Base-by-base conservation (phyloP, 2,113 vertebrate species). In the Narcine bancroftii region DNA sequence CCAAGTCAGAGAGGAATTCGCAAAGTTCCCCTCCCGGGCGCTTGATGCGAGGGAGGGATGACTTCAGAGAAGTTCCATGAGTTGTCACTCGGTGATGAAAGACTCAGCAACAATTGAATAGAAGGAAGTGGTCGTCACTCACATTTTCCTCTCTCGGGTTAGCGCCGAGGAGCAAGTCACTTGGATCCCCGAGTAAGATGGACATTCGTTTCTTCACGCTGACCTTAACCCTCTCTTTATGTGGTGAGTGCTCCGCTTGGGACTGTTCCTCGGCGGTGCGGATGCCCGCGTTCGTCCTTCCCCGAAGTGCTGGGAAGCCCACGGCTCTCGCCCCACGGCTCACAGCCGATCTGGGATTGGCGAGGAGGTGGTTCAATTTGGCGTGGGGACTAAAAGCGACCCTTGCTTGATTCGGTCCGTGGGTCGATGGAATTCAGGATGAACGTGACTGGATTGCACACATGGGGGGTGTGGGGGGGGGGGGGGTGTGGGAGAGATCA, bases 121-220 rank as follows among this genome's bases (percentile, higher is more conserved):
- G 98, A 95, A 98, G 98, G 98, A 98, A 98, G 95, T 95, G 95
- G 95, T 96, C 96, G 96, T 97, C 95, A 96, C 95, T 95, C 95
- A 95, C 97, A 96, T 95, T 96, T 63, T 99, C 97, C 96, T 97
- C 96, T 95, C 95, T 96, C 95, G 94, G 94, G 93, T 95, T 94
- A 94, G 94, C 95, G 95, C 96, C 94, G 94, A 92, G 95, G 96
- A 96, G 95, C 95, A 93, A 94, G 93, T 95, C 93, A 92, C 93
- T 94, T 95, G 95, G 95, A 94, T 96, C 95, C 94, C 94, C 95
- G 93, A 93, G 45, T 66, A 13, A 45, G 96, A 98, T 99, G 98
- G 93, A 94, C 53, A 92, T 79, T 47, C 94, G 93, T 93, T 92
- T 97, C 94, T 95, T 95, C 93, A 36, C 95, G 94, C 92, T 95